phyloP scores from a whole-genome alignment of 2,113 vertebrate species.

The Neotragus pygmaeus region DNA sequence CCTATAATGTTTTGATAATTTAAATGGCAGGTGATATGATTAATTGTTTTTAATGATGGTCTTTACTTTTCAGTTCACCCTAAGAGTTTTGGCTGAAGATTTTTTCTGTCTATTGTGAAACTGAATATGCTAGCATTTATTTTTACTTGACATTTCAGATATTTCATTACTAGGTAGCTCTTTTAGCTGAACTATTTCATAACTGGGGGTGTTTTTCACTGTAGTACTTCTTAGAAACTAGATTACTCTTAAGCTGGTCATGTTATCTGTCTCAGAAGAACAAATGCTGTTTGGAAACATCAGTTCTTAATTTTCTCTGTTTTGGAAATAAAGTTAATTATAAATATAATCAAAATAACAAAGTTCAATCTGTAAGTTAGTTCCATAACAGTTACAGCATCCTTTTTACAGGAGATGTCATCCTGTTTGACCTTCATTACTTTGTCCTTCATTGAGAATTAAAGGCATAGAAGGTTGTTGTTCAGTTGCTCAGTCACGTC shows the following conservation, averaged over 20 bases:
- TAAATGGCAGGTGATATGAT: not conserved
- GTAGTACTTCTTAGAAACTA: not conserved
- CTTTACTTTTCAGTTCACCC: not conserved
- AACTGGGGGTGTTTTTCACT: not conserved
- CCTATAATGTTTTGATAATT: not conserved
- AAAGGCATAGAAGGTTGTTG: not conserved
- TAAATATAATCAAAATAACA: not conserved
- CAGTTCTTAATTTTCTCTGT: not conserved
- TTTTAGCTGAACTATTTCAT: not conserved
- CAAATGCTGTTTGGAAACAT: not conserved
- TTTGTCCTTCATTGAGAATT: not conserved
- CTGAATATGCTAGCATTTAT: not conserved
- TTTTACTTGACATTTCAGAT: conserved; percentile 2
- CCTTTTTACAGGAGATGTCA: not conserved
- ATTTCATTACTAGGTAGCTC: not conserved
- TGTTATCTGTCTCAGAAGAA: not conserved
- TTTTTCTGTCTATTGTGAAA: not conserved
- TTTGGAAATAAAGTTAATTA: not conserved
- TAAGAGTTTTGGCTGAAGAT: not conserved
- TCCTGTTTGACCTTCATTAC: not conserved
- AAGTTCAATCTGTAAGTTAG: not conserved
- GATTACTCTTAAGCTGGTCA: not conserved
- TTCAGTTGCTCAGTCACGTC: not conserved
- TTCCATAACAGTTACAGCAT: not conserved
- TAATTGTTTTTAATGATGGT: not conserved